Conservation (phyloP, 2,888 invertebrate genomes). For the Catocala sponsa region DNA sequence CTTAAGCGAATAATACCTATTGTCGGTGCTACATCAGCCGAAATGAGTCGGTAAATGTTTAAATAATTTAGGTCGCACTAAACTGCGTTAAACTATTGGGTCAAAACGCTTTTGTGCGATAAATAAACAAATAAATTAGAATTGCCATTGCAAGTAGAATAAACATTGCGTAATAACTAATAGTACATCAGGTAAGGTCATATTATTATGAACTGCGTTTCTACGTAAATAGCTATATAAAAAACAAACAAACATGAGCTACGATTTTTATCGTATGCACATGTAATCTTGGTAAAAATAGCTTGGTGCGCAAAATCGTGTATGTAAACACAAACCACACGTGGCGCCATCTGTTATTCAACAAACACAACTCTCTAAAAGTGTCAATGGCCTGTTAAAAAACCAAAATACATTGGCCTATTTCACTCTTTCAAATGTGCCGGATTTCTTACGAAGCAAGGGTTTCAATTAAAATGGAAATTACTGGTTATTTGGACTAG, state of each 20-base stretch:
- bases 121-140: no score
- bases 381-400: slow-evolving; percentile 47
- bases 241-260: not conserved
- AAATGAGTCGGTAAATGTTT: no score
- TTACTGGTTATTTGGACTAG: slow-evolving; percentile 25
- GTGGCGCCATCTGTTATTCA: slow-evolving; percentile 51
- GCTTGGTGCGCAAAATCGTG: slow-evolving; percentile 35
- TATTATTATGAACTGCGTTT: not conserved
- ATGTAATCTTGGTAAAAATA: slow-evolving; percentile 30
- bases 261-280: not conserved
- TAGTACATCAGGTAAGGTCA: not conserved
- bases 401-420: slow-evolving; percentile 33
- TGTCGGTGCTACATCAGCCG: no score
- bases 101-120: no score
- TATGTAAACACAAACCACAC: slow-evolving; percentile 50
- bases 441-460: not conserved
- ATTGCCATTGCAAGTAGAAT: no score
- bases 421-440: slow-evolving; percentile 4
- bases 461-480: slow-evolving; percentile 23
- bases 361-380: slow-evolving; percentile 15
- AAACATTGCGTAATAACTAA: no score
- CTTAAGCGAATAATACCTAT: no score
- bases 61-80: no score
- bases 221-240: not conserved
- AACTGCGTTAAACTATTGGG: no score